Evolutionary conservation across 2,888 invertebrate genomes (phyloP), one percentile per base, ranked within the genome.

Genomic region (Isoperla grammatica): DNA sequence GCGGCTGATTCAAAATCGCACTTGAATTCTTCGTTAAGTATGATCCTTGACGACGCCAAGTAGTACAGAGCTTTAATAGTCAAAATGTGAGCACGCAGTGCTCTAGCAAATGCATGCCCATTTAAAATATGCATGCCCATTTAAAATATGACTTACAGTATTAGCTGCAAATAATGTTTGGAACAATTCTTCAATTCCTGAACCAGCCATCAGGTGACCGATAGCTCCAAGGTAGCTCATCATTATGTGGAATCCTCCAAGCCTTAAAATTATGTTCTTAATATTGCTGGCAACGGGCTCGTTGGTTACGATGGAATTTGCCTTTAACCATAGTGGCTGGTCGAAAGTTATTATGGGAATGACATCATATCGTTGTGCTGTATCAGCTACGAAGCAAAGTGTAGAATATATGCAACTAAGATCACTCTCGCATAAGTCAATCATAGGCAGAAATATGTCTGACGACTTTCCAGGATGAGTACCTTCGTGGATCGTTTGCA

Each of bases 361-460:
- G 13, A 59, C 11, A 15, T 56, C 2, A 17, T 61, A 19, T 45
- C 53, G 57, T 13, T 13, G 46, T 3, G 59, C 19, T 13, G 43
- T n/a, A 19, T 42, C 56, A 55, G 23, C 13, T 23, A 63, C 20
- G 45, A 58, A 63, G 11, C 23, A 23, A 37, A 64, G 48, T 2
- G 58, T 64, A 8, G 64, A 63, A 3, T 59, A 53, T 20, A 64
- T 59, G 57, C 61, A 64, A 1, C 63, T 56, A n/a, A 55, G 53
- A 48, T 64, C 59, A 17, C 50, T 46, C 4, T 61, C 42, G 50
- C 58, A 37, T 59, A 61, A 50, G 54, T 63, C 64, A 9, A 63
- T 55, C 58, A 64, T 63, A 22, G 59, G 61, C 35, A 63, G 35
- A 55, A 48, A 64, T 8, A 45, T 15, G 2, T 61, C 20, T 12